phyloP scores from a whole-genome alignment of 2,797 vertebrate species.

The Paramormyrops hopkinsi region DNA sequence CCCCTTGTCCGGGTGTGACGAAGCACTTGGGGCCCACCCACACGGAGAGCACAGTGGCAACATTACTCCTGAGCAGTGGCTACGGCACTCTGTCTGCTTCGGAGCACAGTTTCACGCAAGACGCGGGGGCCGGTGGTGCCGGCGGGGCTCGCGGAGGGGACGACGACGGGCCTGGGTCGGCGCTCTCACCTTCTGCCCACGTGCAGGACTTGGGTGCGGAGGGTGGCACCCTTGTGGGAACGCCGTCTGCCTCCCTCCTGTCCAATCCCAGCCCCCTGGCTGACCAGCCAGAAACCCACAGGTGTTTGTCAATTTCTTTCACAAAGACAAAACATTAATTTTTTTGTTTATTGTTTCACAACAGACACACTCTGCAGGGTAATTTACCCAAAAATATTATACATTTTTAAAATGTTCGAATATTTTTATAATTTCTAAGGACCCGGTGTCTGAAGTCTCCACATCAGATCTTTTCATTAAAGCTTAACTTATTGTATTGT shows the following conservation, averaged over 20 bases:
- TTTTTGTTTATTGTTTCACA: not conserved
- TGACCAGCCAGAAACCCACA: slow-evolving; percentile 48
- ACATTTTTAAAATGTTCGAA: not conserved
- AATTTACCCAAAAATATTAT: not conserved
- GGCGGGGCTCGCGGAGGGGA: slow-evolving; percentile 28
- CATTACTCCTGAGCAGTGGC: slow-evolving; percentile 71
- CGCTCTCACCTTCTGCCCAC: slow-evolving; percentile 34
- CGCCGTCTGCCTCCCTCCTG: not conserved
- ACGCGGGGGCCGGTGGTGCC: slow-evolving; percentile 31
- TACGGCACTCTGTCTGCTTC: slow-evolving; percentile 73
- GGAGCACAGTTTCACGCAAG: slow-evolving; percentile 48
- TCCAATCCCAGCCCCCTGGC: not conserved
- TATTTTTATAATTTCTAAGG: not conserved
- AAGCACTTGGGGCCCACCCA: slow-evolving; percentile 40
- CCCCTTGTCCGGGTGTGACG: slow-evolving; percentile 41
- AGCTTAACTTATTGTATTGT: not conserved
- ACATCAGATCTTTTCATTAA: not conserved
- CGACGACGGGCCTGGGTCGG: slow-evolving; percentile 31
- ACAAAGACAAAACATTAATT: not conserved
- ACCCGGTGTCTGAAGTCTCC: not conserved
- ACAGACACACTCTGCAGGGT: not conserved
- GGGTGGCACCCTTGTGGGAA: slow-evolving; percentile 25
- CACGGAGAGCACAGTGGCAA: slow-evolving; percentile 50
- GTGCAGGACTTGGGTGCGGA: slow-evolving; percentile 27
- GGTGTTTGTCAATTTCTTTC: slow-evolving; percentile 26